Base-by-base conservation (phyloP, 2,113 vertebrate species). In the Cyprinus carpio region DNA sequence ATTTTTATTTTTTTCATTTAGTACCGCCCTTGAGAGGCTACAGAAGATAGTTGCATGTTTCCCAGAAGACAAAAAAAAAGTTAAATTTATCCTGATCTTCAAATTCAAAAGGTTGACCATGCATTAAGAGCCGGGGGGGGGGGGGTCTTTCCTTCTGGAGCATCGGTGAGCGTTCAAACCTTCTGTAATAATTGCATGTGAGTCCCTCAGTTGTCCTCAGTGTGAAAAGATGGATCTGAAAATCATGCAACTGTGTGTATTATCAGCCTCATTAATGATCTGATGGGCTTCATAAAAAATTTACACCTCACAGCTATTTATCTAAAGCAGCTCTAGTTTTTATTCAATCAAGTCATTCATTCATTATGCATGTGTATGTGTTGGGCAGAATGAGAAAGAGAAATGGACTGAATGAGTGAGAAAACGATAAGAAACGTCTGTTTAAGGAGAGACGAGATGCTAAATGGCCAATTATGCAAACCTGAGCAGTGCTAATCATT, bases 271-370 rank as follows among this genome's bases (percentile, higher is more conserved):
- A 89, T 91, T 92, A 90, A 90, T 86, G 89, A 93, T 92, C 89
- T 83, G 77, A 81, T 89, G 65, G 43, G 51, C 81, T 89, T 92
- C 93, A 94, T 95, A 90, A 94, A 93, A 93, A 85, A 92, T 92
- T 92, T 87, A 93, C 85, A 87, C 82, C 90, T 91, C 90, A 89
- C 91, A 81, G 81, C 89, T 88, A 88, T 92, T 92, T 89, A 90
- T 92, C 92, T 91, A 87, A 89, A 91, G 88, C 90, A 91, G 90
- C 86, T 80, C 87, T 91, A 89, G 86, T 90, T 91, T 91, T 93
- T 91, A 91, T 92, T 92, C 92, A 90, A 92, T 92, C 82, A 91
- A 89, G 90, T 91, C 88, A 90, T 92, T 93, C 91, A 93, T 95
- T 87, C 90, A 93, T 93, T 91, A 93, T 93, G 83, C 58, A 20